Evolutionary conservation across 2,113 vertebrate species (phyloP).

Genomic region (Pituophis catenifer): DNA sequence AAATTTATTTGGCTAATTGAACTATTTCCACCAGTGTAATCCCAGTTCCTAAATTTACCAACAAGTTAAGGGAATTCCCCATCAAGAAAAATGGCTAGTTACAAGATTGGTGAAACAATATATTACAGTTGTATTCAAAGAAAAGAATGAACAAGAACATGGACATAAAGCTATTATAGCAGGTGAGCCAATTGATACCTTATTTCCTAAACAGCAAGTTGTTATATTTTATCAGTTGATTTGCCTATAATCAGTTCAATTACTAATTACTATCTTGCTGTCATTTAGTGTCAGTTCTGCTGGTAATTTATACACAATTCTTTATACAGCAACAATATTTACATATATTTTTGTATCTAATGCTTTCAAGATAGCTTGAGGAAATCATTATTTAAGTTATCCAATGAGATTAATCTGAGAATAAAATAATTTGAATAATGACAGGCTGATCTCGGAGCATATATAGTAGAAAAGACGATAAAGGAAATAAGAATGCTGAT

Average conservation of each 20-base stretch:
- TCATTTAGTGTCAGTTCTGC: background rate
- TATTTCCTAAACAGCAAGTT: background rate
- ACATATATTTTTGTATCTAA: background rate
- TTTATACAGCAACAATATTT: background rate
- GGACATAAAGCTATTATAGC: background rate
- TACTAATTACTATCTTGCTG: background rate
- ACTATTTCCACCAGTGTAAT: background rate
- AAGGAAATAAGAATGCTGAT: background rate
- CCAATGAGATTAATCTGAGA: background rate
- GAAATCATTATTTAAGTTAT: background rate
- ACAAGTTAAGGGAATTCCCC: background rate
- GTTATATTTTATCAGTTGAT: background rate
- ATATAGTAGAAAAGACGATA: background rate
- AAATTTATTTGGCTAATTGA: background rate
- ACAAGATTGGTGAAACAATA: background rate
- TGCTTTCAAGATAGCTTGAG: background rate
- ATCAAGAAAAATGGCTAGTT: background rate
- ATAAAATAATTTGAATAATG: background rate
- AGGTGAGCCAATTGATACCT: background rate
- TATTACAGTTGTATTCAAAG: background rate
- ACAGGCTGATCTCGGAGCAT: background rate
- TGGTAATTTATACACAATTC: background rate
- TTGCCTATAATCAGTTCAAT: background rate
- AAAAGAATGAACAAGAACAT: background rate
- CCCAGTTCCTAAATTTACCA: background rate